Evolutionary conservation across 1,140 invertebrate species (phyloP).

Genomic region (Mycetomoellerius zeteki): DNA sequence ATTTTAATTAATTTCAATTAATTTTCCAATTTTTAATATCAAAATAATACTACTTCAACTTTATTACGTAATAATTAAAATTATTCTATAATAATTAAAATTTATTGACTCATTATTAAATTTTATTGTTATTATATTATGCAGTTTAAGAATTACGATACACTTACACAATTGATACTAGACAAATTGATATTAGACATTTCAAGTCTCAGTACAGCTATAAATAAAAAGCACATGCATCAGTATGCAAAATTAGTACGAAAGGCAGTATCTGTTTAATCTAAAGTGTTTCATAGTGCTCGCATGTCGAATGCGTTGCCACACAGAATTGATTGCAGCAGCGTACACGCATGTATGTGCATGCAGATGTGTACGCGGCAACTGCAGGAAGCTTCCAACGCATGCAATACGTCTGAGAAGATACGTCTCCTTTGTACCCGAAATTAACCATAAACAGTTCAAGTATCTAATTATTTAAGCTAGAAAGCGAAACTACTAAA

Average conservation of each 20-base stretch:
- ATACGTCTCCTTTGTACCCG: slow-evolving; percentile 28
- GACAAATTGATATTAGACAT: neutral
- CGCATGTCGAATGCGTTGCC: slow-evolving; percentile 59
- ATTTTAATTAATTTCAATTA: neutral
- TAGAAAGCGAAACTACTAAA: slow-evolving; percentile 13
- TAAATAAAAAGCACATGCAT: neutral
- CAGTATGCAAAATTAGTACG: slow-evolving; percentile 46
- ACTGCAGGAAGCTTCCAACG: slow-evolving; percentile 42
- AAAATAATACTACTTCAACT: too few species aligned
- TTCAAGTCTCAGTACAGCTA: neutral
- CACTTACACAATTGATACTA: neutral
- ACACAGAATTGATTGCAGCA: slow-evolving; percentile 32
- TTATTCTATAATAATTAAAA: slow-evolving; percentile 2
- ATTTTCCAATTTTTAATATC: too few species aligned
- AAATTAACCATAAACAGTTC: slow-evolving; percentile 32
- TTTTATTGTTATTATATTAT: neutral
- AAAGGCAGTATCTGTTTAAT: slow-evolving; percentile 58
- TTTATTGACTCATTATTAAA: neutral
- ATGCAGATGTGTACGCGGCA: neutral
- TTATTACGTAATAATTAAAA: too few species aligned
- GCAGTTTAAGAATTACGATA: neutral
- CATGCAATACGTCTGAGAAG: neutral
- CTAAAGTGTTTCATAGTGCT: slow-evolving; percentile 56
- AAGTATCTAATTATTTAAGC: slow-evolving; percentile 34
- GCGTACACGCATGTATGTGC: slow-evolving; percentile 4